Conservation (phyloP, 2,888 invertebrate genomes). For the Stenichneumon culpator region DNA sequence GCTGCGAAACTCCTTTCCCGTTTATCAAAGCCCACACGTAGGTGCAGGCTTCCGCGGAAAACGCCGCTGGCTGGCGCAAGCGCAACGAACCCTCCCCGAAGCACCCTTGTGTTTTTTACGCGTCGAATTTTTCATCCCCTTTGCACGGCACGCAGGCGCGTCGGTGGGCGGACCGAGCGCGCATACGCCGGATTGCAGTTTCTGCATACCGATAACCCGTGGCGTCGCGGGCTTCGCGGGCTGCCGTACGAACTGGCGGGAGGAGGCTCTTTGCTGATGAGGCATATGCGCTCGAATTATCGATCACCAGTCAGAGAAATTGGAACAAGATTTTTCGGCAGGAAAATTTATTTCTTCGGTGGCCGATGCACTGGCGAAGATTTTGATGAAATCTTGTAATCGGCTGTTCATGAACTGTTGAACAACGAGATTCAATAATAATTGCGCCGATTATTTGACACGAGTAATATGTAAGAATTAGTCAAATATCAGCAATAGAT, state of each 20-base stretch:
- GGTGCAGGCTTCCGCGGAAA: conserved; percentile 15
- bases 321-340: too few relatives aligned
- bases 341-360: too few relatives aligned
- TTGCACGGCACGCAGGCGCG: neutral
- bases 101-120: conserved; percentile 38
- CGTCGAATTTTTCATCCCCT: conserved; percentile 12
- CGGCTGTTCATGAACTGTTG: too few relatives aligned
- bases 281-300: too few relatives aligned
- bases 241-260: neutral
- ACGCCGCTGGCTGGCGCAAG: conserved; percentile 48
- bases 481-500: too few relatives aligned
- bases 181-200: neutral
- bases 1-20: conserved; percentile 35
- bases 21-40: conserved; percentile 17
- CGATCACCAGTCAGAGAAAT: too few relatives aligned
- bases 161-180: neutral
- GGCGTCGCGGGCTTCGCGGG: neutral
- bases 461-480: too few relatives aligned
- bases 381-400: too few relatives aligned
- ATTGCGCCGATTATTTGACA: too few relatives aligned
- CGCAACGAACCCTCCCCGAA: conserved; percentile 37
- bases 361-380: too few relatives aligned
- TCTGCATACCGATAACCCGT: neutral
- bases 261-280: neutral
- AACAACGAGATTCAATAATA: too few relatives aligned